Evolutionary conservation across 2,113 vertebrate genomes (phyloP), one percentile per base, ranked within the genome.

Genomic region (Choloepus hoffmanni): DNA sequence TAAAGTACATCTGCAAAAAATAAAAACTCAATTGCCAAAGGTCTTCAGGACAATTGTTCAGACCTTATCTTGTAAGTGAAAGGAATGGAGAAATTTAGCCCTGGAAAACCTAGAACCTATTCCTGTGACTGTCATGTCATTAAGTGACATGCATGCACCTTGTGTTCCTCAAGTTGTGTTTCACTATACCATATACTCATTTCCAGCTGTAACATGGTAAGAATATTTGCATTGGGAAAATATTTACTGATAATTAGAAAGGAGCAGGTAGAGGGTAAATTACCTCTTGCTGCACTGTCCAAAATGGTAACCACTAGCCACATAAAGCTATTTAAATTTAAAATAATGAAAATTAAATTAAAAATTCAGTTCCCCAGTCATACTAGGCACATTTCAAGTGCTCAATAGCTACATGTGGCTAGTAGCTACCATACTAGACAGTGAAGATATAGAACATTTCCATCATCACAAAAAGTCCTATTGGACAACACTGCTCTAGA

Each of bases 271-370:
- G 36, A 3, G 1, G 33, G 19, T 7, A 63, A 92, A 74, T 40
- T 79, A 62, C 14, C 65, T 90, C 24, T 82, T n/a, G 55, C 30
- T 86, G 10, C 7, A 93, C 10, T 73, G 24, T 73, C 87, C 94
- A 87, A 90, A 96, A 88, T 90, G 65, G 87, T 92, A 73, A 58
- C 3, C 18, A 58, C 18, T 58, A 58, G 55, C 55, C 55, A 58
- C 55, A 19, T 58, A 58, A 58, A 88, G 33, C 53, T 81, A 76
- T 53, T 90, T 87, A 87, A 68, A 90, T 92, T 70, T 74, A 88
- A 84, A 88, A 89, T 30, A 88, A 85, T 85, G 43, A 70, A 89
- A 97, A 87, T 90, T 77, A 87, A 90, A 76, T 79, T 62, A 67
- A 73, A 83, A 86, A 62, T 91, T 58, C 33, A 95, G 30, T 83